Base-by-base conservation (phyloP, 2,113 vertebrate species). In the Trematomus loennbergii region DNA sequence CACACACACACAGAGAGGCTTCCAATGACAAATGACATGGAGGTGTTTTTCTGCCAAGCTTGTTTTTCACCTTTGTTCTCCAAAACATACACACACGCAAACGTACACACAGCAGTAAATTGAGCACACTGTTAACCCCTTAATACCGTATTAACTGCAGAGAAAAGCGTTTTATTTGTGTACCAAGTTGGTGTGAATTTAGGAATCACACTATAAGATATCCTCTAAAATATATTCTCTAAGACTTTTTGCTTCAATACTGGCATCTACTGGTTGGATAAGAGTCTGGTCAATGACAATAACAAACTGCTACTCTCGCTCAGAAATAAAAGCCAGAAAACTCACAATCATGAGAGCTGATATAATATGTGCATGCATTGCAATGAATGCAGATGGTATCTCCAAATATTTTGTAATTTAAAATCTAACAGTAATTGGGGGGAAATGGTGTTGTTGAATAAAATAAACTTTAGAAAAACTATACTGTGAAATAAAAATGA, bases 11-110 rank as follows among this genome's bases (percentile, higher is more conserved):
- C 45, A 67, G 22, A 79, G 16, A 67, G 16, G 87, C 40, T 70
- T 86, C 85, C 46, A 78, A 33, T 89, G 74, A 84, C 86, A 78
- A 85, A 78, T 63, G 55, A 69, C 65, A 79, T 68, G 75, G 69
- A 70, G 29, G 65, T 69, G 36, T 40, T 40, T 79, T 63, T 43
- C 72, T 78, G 63, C 73, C 69, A 76, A 67, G 68, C 66, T 75
- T 12, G 53, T 68, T 45, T 73, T 83, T 61, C 46, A 85, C 59
- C 65, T 67, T 18, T 11, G 13, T 65, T 66, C 58, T 53, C 1
- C 18, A 49, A 67, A 49, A 68, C 72, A 61, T 33, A 70, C 55
- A 66, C 18, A 74, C 59, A 75, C 17, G 52, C 25, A 81, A 54
- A 52, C 40, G 46, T 46, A 65, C 64, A 68, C 64, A 64, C 20